Base-by-base conservation (phyloP, 2,888 invertebrate genomes). In the Agrotis puta region DNA sequence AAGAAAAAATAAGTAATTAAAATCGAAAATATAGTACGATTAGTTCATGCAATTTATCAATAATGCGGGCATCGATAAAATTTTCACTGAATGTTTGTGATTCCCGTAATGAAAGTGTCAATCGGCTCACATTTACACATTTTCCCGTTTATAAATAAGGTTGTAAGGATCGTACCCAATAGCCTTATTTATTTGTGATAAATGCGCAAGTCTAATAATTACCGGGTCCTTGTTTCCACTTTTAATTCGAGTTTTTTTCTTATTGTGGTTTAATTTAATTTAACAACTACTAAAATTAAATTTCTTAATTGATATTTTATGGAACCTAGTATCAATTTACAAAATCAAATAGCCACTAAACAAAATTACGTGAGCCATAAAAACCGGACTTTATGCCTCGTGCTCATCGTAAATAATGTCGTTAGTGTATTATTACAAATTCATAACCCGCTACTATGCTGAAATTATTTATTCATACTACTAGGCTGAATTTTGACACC, bases 351-450 rank as follows among this genome's bases (percentile, higher is more conserved):
- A 53, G 18, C 51, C 20, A 39, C 24, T 63, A 27, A 63, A 45
- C 20, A 7, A 50, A 47, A 59, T 33, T 53, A 48, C 33, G 18
- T 20, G 3, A 20, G 43, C 24, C 47, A 61, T 68, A 63, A 62
- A 72, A 77, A 63, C 58, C 16, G 3, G 20, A 33, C 20, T 71
- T 33, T 62, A 63, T 63, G 33, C 9, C 50, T 27, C 22, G 27
- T 64, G 43, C 50, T 68, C 78, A 39, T 77, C 82, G 61, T 79
- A 82, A 79, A 79, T 77, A 39, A 66, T 53, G 61, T 53, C n/a
- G 33, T 48, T 48, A 61, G 53, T 79, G 53, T 63, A 69, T 70
- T 83, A 63, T 80, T 65, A 79, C 53, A 58, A 64, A 80, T 53
- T 56, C 54, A 74, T 16, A 58, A 47, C 56, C 53, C 27, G 45